Conservation (phyloP, 2,888 invertebrate genomes). For the Acrobasis suavella region DNA sequence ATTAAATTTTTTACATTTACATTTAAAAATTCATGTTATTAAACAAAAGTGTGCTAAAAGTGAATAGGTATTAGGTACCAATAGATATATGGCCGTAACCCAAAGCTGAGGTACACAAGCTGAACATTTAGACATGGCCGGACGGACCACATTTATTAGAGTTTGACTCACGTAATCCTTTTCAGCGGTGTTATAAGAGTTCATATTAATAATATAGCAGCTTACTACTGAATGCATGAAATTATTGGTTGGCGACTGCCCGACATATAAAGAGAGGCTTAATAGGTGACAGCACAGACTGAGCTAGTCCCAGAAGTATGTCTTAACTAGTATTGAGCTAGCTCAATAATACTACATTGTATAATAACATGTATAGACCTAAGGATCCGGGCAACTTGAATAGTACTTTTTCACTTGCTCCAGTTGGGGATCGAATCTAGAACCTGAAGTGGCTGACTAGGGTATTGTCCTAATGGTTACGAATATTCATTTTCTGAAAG, state of each 20-base stretch:
- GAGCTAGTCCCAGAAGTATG: no score
- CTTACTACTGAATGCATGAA: slow-evolving; percentile 35
- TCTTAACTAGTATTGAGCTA: no score
- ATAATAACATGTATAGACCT: no score
- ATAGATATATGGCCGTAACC: slow-evolving; percentile 38
- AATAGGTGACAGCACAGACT: background rate
- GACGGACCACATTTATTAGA: slow-evolving; percentile 72
- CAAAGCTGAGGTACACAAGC: slow-evolving; percentile 68
- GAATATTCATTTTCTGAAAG: no score
- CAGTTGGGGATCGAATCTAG: no score
- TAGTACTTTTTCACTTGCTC: no score
- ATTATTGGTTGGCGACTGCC: slow-evolving; percentile 17
- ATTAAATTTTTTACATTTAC: no score
- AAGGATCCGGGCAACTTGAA: no score
- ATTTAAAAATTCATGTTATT: background rate
- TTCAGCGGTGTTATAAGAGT: slow-evolving; percentile 75
- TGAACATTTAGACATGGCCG: slow-evolving; percentile 62
- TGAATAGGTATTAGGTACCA: background rate
- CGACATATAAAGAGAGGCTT: slow-evolving; percentile 27
- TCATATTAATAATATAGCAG: slow-evolving; percentile 70
- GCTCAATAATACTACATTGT: no score
- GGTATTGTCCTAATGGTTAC: no score
- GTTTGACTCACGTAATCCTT: slow-evolving; percentile 78
- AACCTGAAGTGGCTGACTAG: no score
- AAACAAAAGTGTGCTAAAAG: background rate